Evolutionary conservation across 2,113 vertebrate species (phyloP), one percentile per base, ranked within the genome.

Genomic region (Trichechus manatus): DNA sequence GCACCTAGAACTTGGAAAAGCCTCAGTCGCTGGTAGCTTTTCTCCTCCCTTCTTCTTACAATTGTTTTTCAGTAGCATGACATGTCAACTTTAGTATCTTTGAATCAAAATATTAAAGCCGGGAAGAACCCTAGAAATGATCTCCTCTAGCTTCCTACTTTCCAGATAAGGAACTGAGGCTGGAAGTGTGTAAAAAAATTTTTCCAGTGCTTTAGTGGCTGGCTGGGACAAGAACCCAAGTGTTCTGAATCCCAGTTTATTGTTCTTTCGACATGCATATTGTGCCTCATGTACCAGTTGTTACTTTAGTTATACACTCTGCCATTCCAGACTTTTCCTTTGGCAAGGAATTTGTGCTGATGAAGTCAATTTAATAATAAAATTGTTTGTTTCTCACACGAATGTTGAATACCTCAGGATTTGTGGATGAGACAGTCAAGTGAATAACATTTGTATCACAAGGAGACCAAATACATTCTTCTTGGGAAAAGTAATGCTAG

Each of bases 311-410:
- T 93, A 75, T n/a, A 81, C 33, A 87, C 82, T 50, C 15, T 90
- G 29, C 31, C 81, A 72, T 53, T 83, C 27, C 80, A 95, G 44
- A 75, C 39, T 93, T 87, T 88, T 91, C 29, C 59, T 90, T 87
- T 92, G 68, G 61, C 82, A 90, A 91, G 17, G 87, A 93, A 36
- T 89, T 77, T 81, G 31, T 93, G 29, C 36, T 44, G 82, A 42
- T 44, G 29, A 96, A 44, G 31, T 88, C 66, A 92, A n/a, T 61
- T 84, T 90, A 93, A 66, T 93, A 50, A 74, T 44, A 84, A 85
- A 25, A 84, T 25, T 80, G 82, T 80, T 90, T 96, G 22, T 92
- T 15, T 83, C 59, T 63, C 11, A 53, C 13, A 39, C 78, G 44
- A 83, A 91, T 92, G 25, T 87, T 83, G 66, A 87, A 77, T 47